A percentile compares a stretch with the other conserved stretches of the same genome.
phyloP scores from a whole-genome alignment of 2,113 vertebrate genomes.

The Aix galericulata region DNA sequence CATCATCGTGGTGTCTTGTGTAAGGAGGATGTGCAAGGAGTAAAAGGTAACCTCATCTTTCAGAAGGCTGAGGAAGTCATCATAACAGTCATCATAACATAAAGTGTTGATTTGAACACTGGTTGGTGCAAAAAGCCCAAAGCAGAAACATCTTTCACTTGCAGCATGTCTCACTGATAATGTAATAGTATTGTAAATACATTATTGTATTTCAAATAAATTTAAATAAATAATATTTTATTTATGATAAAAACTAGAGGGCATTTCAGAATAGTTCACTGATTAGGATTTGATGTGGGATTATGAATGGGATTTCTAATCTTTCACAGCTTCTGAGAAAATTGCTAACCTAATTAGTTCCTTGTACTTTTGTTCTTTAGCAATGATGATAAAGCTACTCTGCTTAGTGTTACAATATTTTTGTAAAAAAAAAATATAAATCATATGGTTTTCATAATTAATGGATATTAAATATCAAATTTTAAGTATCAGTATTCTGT shows the following conservation, averaged over 20 bases:
- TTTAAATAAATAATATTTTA: too few species aligned
- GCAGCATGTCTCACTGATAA: not conserved
- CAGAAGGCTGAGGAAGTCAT: not conserved
- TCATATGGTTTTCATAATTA: not conserved
- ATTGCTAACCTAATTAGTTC: not conserved
- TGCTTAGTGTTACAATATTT: not conserved
- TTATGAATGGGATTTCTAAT: not conserved
- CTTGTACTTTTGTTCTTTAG: not conserved
- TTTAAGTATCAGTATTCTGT: not conserved
- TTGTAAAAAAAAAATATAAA: not conserved
- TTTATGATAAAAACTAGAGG: too few species aligned
- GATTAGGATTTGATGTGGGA: not conserved
- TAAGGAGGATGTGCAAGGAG: not conserved
- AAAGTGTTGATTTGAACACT: not conserved
- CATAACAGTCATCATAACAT: not conserved
- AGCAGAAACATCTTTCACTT: not conserved
- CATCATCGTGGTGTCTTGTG: not conserved
- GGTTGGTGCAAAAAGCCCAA: not conserved
- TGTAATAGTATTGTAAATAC: not conserved
- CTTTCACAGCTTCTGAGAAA: not conserved
- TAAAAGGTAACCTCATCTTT: not conserved
- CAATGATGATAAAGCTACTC: not conserved
- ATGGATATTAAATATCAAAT: not conserved
- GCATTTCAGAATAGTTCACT: not conserved
- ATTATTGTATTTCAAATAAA: too few species aligned